Base-by-base conservation (phyloP, 2,113 vertebrate species). In the Hystrix cristata region DNA sequence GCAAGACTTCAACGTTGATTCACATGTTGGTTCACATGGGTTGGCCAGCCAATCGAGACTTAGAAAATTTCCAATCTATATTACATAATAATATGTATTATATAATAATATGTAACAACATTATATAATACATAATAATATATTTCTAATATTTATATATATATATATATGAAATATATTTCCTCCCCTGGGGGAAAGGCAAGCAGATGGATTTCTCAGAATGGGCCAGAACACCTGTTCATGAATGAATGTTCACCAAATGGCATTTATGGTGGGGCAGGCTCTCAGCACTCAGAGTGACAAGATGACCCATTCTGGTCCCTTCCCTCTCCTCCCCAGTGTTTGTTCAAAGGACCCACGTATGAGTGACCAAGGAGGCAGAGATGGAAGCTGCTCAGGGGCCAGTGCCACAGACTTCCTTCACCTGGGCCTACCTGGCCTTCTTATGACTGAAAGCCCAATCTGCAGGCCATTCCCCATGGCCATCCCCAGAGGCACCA, bases 301-400 rank as follows among this genome's bases (percentile, higher is more conserved):
- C 43, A 8, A 46, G 48, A 8, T 0, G 14, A 19, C 46, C 43
- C n/a, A 21, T 34, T 86, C 51, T n/a, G 10, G 15, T 23, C 59
- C 89, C 46, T 31, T 27, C 46, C 65, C 46, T 84, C 18, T 15
- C 46, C 38, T 0, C 9, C 43, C 16, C 18, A 25, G 12, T 3
- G 55, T 43, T n/a, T 59, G 27, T 74, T 69, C 83, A 12, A 53
- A 46, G 11, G 55, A 18, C 57, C 19, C 59, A 19, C 0, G 18
- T 43, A 15, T 34, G 6, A 31, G 43, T 25, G 69, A 19, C 67
- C 43, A 1, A 21, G 65, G 18, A 15, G 23, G 67, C 38, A 1
- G 48, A 34, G 31, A 13, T 5, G 55, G 59, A 67, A 13, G 5
- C 48, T 43, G 0, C 0, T 0, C 4, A 4, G 15, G 64, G 15